These are phyloP conservation scores for Leptinotarsa tumamoca DNA, from an alignment of 2,888 invertebrate species.

Conservation along the genomic window DNA sequence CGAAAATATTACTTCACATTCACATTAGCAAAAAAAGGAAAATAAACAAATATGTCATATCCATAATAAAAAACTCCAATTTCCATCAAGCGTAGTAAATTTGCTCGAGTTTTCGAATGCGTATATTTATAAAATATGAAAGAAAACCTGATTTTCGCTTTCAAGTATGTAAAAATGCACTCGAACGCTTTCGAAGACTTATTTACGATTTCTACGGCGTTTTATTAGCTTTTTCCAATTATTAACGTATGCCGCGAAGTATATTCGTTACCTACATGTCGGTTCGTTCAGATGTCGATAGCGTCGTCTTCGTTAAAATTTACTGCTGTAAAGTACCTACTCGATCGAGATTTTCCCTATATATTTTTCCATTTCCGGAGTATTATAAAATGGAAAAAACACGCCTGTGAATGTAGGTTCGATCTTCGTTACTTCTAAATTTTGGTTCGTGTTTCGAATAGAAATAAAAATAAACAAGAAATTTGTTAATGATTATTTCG, in stretches of 20 bases:
- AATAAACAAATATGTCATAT: conserved; percentile 18
- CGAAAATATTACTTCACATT: too few species aligned
- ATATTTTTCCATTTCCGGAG: conserved; percentile 3
- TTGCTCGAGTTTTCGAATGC: conserved; percentile 3
- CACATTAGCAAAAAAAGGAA: not conserved
- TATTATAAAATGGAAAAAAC: not conserved
- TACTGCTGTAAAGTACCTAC: conserved; percentile 4
- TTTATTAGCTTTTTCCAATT: conserved; percentile 21
- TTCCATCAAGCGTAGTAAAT: conserved; percentile 23
- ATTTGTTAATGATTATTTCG: too few species aligned
- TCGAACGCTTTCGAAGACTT: conserved; percentile 5
- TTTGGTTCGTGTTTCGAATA: not conserved
- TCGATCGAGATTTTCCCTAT: conserved; percentile 13
- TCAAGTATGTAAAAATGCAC: not conserved
- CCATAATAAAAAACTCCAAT: conserved; percentile 7
- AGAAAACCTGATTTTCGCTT: conserved; percentile 21
- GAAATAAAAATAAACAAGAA: not conserved
- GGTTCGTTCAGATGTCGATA: not conserved
- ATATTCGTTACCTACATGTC: conserved; percentile 12
- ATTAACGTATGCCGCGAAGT: conserved; percentile 5
- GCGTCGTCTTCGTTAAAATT: conserved; percentile 13
- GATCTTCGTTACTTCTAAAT: too few species aligned
- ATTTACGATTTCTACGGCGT: conserved; percentile 4
- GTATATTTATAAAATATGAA: conserved; percentile 14
- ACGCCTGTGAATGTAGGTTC: not conserved